Evolutionary conservation across 2,888 invertebrate genomes (phyloP), one percentile per base, ranked within the genome.

Genomic region (Pecten maximus): DNA sequence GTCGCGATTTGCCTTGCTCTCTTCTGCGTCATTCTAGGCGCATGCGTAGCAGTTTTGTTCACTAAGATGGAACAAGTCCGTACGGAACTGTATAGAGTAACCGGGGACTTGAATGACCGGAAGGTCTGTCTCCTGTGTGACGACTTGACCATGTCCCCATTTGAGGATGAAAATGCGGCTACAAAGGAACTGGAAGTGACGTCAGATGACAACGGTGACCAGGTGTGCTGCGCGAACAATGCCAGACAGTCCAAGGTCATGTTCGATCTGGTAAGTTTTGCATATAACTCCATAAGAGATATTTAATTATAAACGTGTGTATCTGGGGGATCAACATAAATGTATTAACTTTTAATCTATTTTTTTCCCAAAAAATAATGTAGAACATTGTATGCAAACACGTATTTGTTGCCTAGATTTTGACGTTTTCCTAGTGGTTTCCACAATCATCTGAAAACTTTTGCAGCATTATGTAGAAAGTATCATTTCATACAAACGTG

Each of bases 71-170:
- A 60, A 23, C 60, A 60, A 23, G n/a, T 60, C 23, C 60, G 60
- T n/a, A 23, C 60, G n/a, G 16, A 60, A 60, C 60, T 60, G n/a
- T 23, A n/a, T 19, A 23, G n/a, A 60, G 8, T 23, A n/a, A 16
- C 23, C 2, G 60, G 23, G 6, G 60, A 60, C 4, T 60, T 23
- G 60, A 23, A 23, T n/a, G 60, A 89, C 35, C 60, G n/a, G 60
- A 60, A 60, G 60, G 40, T 92, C n/a, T 94, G 94, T 92, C 74
- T 94, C 23, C 93, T 93, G 0, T 94, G 93, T 89, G 91, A 88
- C 10, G 93, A 92, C n/a, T 86, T 94, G 16, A 87, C 88, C 16
- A 89, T 91, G 39, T 93, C 93, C 48, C 94, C 94, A 40, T 93
- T 93, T 86, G 90, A 90, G 3, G 94, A 94, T 40, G 93, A 93